These are phyloP conservation scores for Acanthococcus lagerstroemiae DNA, from an alignment of 2,888 invertebrate species.

Conservation along the genomic window DNA sequence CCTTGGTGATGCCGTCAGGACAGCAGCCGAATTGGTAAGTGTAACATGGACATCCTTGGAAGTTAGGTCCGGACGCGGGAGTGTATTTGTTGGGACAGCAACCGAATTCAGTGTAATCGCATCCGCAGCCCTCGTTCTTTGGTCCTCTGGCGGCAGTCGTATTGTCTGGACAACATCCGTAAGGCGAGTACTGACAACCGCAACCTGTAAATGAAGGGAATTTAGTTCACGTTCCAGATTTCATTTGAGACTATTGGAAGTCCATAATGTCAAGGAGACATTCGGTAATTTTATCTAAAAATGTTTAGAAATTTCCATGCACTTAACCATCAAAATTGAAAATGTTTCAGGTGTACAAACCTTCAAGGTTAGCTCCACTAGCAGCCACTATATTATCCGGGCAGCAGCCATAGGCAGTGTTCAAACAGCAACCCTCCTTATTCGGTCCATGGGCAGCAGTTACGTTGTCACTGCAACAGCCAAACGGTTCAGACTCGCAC, in stretches of 20 bases:
- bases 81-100: constrained; percentile 77
- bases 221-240: neutral
- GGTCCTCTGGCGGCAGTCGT: constrained; percentile 67
- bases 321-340: no score
- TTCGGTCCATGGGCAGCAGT: constrained; percentile 68
- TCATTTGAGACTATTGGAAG: no score
- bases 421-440: constrained; percentile 72
- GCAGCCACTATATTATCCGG: constrained; percentile 51
- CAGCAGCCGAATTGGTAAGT: constrained; percentile 87
- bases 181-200: constrained; percentile 54
- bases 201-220: neutral
- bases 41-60: constrained; percentile 71
- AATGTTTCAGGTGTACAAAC: neutral
- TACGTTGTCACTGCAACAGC: constrained; percentile 79
- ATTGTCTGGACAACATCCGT: constrained; percentile 84
- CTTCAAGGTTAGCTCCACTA: neutral
- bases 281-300: no score
- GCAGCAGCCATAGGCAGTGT: constrained; percentile 67
- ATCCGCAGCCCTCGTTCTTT: constrained; percentile 70
- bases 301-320: no score
- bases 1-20: constrained; percentile 64
- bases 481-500: constrained; percentile 58
- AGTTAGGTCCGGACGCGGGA: constrained; percentile 64
- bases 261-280: no score
- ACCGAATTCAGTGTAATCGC: constrained; percentile 60